These are phyloP conservation scores for Neomonachus schauinslandi DNA, from an alignment of 2,113 vertebrate species.

Conservation along the genomic window DNA sequence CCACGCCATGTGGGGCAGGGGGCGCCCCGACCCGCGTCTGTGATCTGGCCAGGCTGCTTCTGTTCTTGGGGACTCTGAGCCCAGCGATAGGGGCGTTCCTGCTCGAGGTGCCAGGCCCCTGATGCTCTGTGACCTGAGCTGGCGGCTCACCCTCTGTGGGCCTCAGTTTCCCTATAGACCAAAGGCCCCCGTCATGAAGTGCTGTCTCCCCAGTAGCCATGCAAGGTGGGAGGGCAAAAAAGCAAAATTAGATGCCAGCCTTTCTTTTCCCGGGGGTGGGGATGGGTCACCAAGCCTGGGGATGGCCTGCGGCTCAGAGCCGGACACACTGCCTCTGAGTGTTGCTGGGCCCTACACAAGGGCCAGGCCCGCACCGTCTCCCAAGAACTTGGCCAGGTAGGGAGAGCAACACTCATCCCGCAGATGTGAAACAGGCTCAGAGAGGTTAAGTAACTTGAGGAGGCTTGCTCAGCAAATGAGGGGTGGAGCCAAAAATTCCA, in stretches of 20 bases:
- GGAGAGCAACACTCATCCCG: fast-evolving
- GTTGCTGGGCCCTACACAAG: background rate
- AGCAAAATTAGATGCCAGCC: fast-evolving
- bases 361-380: background rate
- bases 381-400: fast-evolving
- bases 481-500: background rate
- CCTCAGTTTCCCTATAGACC: background rate
- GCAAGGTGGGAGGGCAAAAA: fast-evolving
- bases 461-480: background rate
- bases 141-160: background rate
- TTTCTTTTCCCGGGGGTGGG: background rate
- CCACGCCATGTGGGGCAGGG: background rate
- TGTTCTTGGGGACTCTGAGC: background rate
- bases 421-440: background rate
- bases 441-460: background rate
- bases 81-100: fast-evolving
- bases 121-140: background rate
- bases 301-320: background rate
- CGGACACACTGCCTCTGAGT: background rate
- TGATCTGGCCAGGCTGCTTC: background rate
- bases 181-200: background rate
- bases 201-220: fast-evolving
- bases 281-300: background rate
- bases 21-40: fast-evolving
- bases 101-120: background rate